phyloP scores from a whole-genome alignment of 2,888 invertebrate species.

The Mythimna vitellina region DNA sequence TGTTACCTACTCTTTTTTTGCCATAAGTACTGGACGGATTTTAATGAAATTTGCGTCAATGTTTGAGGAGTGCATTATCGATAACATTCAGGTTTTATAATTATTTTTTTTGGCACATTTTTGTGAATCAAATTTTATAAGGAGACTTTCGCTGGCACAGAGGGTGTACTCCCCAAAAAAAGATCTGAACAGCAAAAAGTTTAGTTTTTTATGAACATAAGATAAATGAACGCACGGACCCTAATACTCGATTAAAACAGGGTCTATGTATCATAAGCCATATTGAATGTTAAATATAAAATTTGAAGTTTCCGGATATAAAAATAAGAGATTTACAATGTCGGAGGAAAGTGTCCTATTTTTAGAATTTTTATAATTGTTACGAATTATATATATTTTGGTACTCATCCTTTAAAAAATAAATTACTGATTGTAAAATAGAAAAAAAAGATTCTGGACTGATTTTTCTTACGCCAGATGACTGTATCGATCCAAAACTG shows the following conservation, averaged over 20 bases:
- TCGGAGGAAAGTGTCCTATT: neutral
- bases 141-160: neutral
- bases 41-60: too few relatives aligned
- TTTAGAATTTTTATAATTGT: conserved; percentile 10
- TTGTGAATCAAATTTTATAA: neutral
- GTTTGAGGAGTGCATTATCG: neutral
- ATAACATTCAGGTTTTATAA: neutral
- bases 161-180: neutral
- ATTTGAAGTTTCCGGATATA: neutral
- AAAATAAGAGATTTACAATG: conserved; percentile 5
- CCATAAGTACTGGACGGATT: too few relatives aligned
- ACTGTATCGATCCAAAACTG: neutral
- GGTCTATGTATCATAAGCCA: conserved; percentile 5
- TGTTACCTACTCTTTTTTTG: too few relatives aligned
- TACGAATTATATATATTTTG: neutral
- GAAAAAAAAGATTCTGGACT: neutral
- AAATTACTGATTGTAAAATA: neutral
- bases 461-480: neutral
- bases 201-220: neutral
- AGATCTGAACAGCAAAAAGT: neutral
- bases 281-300: neutral
- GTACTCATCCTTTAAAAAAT: neutral
- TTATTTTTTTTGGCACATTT: neutral
- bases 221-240: neutral
- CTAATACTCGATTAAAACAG: neutral